Evolutionary conservation across 2,113 vertebrate species (phyloP), one percentile per base, ranked within the genome.

Genomic region (Anser cygnoides): DNA sequence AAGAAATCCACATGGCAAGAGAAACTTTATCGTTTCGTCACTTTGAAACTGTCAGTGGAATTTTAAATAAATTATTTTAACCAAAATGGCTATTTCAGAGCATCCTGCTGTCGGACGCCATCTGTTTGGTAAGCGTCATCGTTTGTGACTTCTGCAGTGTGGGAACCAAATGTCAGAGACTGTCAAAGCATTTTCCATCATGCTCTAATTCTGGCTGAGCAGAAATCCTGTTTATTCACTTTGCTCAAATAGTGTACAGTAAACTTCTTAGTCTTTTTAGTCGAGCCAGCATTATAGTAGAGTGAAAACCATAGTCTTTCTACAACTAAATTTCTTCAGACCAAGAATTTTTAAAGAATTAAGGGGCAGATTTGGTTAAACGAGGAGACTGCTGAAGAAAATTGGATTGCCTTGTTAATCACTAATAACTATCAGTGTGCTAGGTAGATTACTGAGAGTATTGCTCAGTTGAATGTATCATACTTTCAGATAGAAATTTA

Each of bases 91-190:
- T 95, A 95, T 97, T 94, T 96, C 13, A 3, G 94, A 95, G 91
- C 90, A 91, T 94, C 93, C 92, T 97, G 94, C 93, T 96, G 95
- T 95, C 19, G 85, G 95, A 96, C 58, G 73, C 96, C 96, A 97
- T 97, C 92, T 97, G 96, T 87, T 93, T 93, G 80, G 80, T 89
- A 88, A 96, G 41, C 84, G 77, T 93, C 90, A 95, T 93, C 66
- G 31, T 93, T 94, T 91, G 81, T 97, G 95, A 89, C 71, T 97
- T 97, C 94, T 95, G 84, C 91, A 91, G 92, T 91, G 93, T 93
- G 82, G 95, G 95, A 97, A 87, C 75, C 93, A 95, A 96, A 95
- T 95, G 92, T 97, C 95, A 95, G 84, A 78, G 88, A 57, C 93
- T 94, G 86, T 95, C 96, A 95, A 86, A 87, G 92, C 9, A 0